A percentile compares a stretch with the other conserved stretches of the same genome.
These are phyloP conservation scores for Harpagus bidentatus DNA, from an alignment of 2,113 vertebrate species.

Conservation along the genomic window DNA sequence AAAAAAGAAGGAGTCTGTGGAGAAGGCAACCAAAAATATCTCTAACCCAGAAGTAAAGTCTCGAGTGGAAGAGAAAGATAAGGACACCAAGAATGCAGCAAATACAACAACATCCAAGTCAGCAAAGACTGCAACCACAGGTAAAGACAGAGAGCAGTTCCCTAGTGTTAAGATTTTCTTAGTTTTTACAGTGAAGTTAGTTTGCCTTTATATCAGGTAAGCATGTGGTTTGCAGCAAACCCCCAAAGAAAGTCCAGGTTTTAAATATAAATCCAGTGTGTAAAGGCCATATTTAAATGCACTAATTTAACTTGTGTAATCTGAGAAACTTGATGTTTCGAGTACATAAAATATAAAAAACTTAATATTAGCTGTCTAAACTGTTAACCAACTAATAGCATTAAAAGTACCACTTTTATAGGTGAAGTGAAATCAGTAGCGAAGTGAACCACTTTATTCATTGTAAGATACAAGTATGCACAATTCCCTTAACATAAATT, in stretches of 20 bases:
- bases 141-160: conserved; percentile 58
- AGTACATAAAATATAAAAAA: neutral
- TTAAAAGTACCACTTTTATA: neutral
- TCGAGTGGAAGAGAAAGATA: conserved; percentile 87
- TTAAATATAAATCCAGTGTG: neutral
- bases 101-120: conserved; percentile 89
- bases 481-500: neutral
- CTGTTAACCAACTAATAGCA: neutral
- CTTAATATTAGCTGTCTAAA: neutral
- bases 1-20: conserved; percentile 84
- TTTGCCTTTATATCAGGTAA: neutral
- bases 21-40: conserved; percentile 73
- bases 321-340: neutral
- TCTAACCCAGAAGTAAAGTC: conserved; percentile 75
- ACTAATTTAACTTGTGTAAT: neutral
- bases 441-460: neutral
- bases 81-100: conserved; percentile 91
- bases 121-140: conserved; percentile 82
- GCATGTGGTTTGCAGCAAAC: neutral
- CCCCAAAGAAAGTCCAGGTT: neutral
- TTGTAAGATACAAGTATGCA: neutral
- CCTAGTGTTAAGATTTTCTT: neutral
- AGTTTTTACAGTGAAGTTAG: neutral
- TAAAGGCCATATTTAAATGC: neutral
- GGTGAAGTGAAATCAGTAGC: neutral